Evolutionary conservation across 1,140 invertebrate genomes (phyloP).

Genomic region (Sogatella furcifera): DNA sequence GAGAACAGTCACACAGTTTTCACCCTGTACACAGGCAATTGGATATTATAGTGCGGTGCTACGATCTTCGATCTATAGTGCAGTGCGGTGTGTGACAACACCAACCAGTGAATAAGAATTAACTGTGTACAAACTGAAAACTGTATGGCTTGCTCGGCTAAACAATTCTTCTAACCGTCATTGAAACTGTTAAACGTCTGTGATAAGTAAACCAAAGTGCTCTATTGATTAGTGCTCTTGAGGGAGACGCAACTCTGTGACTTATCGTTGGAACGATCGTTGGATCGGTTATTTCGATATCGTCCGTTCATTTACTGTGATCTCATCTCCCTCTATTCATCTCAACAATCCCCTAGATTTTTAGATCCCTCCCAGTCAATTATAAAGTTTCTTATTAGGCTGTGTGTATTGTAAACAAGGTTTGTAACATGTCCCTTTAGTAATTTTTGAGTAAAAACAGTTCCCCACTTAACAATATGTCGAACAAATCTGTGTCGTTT

Average conservation of each 20-base stretch:
- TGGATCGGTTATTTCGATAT: no score
- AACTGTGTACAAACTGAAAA: no score
- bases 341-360: slow-evolving; percentile 1
- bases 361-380: neutral
- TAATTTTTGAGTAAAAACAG: neutral
- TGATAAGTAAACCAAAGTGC: slow-evolving; percentile 22
- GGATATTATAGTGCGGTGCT: slow-evolving; percentile 19
- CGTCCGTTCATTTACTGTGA: slow-evolving; percentile 12
- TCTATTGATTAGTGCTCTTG: slow-evolving; percentile 9
- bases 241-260: slow-evolving; percentile 4
- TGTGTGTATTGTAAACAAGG: slow-evolving; percentile 14
- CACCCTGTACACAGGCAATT: slow-evolving; percentile 22
- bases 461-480: slow-evolving; percentile 15
- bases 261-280: no score
- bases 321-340: slow-evolving; percentile 7
- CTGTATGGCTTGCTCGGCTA: neutral
- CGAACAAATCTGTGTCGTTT: slow-evolving; percentile 24
- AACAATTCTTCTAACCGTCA: slow-evolving; percentile 2
- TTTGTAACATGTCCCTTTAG: slow-evolving; percentile 2
- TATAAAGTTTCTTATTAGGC: neutral
- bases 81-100: neutral
- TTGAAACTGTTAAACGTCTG: slow-evolving; percentile 9
- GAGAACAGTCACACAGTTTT: slow-evolving; percentile 21
- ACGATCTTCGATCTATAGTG: slow-evolving; percentile 2
- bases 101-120: no score